phyloP scores from a whole-genome alignment of 2,797 vertebrate genomes.

The Hoplostethus atlanticus region DNA sequence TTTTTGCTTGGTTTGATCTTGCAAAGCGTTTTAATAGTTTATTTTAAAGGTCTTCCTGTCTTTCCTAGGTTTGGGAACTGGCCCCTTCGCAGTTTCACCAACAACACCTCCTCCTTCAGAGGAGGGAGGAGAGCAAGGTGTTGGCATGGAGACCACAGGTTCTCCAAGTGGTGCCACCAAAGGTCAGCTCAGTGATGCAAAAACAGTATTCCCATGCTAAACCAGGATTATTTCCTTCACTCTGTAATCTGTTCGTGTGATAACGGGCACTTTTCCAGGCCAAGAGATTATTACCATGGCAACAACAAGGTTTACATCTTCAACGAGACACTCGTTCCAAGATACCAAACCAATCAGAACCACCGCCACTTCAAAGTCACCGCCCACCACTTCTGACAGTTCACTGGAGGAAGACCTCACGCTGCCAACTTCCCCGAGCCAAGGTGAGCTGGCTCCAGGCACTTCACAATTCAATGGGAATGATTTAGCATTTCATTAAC shows the following conservation, averaged over 20 bases:
- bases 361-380: background rate
- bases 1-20: too few relatives aligned
- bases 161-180: background rate
- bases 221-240: background rate
- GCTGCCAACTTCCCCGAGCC: background rate
- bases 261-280: slow-evolving; percentile 9
- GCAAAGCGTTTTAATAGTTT: too few relatives aligned
- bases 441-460: slow-evolving; percentile 22
- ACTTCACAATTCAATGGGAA: background rate
- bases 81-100: background rate
- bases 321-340: background rate
- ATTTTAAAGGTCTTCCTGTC: background rate
- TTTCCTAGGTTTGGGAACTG: slow-evolving; percentile 11
- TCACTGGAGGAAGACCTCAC: slow-evolving; percentile 9
- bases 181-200: slow-evolving; percentile 20
- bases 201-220: background rate
- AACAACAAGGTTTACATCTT: background rate
- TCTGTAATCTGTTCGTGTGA: slow-evolving; percentile 3
- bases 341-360: background rate
- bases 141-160: rapidly evolving
- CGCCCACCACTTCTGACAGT: background rate
- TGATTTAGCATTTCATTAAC: background rate
- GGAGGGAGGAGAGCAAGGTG: background rate
- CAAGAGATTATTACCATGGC: background rate
- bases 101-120: slow-evolving; percentile 29